Evolutionary conservation across 2,797 vertebrate genomes (phyloP), one percentile per base, ranked within the genome.

Genomic region (Coregonus suidteri): DNA sequence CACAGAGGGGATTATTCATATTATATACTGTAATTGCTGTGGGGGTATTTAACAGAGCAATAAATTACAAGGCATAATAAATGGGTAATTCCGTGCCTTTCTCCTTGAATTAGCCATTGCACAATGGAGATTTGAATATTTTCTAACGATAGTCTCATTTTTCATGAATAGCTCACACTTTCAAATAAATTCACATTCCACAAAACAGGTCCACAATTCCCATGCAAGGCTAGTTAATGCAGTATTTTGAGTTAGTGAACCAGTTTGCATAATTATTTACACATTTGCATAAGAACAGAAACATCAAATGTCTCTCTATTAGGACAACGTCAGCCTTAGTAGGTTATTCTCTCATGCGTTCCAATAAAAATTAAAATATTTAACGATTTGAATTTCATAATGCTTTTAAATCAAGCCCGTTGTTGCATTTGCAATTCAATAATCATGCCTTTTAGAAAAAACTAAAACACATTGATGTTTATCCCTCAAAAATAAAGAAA

Each of bases 61-160:
- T 85, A 85, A 80, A 87, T 90, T 80, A 87, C 75, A 70, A 85
- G 51, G 77, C 86, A 89, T 83, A 88, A 90, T 84, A 83, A 87
- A 86, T 84, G 14, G 11, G 25, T 78, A 88, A 88, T 85, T 85
- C 82, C 73, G 82, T 80, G 79, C 47, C 71, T 81, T 87, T 88
- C 64, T 86, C 83, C 79, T 86, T 86, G 86, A 87, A 90, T 90
- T 86, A 88, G 87, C 41, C 9, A 47, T 47, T 13, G 77, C 77
- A 87, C 70, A 70, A 68, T 69, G 16, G 4, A 76, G 16, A 20
- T 35, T 13, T 37, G 2, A 81, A 85, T 77, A 85, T 89, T 86
- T 62, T 83, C 81, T 65, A 81, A 59, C 77, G 77, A 87, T 74
- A 13, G 51, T 71, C 69, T 74, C 66, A 52, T 81, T 83, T 81